These are phyloP conservation scores for Leptestheria dahalacensis DNA, from an alignment of 1,140 invertebrate species.

Conservation along the genomic window DNA sequence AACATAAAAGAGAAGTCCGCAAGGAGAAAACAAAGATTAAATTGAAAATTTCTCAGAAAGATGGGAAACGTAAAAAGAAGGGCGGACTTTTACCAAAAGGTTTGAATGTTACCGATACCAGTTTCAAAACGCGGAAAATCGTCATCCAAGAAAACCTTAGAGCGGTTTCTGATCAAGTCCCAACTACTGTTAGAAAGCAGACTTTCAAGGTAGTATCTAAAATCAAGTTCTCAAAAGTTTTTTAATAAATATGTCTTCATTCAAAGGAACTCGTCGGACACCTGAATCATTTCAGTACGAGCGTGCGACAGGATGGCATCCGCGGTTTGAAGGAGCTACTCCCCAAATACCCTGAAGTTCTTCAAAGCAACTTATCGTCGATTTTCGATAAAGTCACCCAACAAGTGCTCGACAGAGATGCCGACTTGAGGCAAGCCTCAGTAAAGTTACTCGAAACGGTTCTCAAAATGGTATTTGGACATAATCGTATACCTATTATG, in stretches of 20 bases:
- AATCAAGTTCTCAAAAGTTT: neutral
- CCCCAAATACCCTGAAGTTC: conserved; percentile 1
- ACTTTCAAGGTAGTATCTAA: conserved; percentile 4
- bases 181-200: conserved; percentile 8
- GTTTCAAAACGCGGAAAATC: conserved; percentile 14
- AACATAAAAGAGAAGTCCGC: conserved; percentile 9
- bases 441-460: conserved; percentile 5
- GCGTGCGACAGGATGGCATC: conserved; percentile 12
- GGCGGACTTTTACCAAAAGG: conserved; percentile 11
- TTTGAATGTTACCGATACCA: conserved; percentile 13
- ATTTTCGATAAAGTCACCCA: conserved; percentile 6
- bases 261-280: conserved; percentile 12
- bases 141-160: conserved; percentile 7
- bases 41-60: conserved; percentile 4
- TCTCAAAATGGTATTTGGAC: neutral
- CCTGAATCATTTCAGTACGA: conserved; percentile 8
- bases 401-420: neutral
- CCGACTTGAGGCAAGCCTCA: neutral
- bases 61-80: conserved; percentile 6
- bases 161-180: neutral
- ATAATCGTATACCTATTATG: neutral
- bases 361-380: neutral
- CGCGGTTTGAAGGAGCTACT: conserved; percentile 12
- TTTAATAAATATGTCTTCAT: neutral
- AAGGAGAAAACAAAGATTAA: conserved; percentile 15